Conservation (phyloP, 2,888 invertebrate species). For the Chrysolina americana region DNA sequence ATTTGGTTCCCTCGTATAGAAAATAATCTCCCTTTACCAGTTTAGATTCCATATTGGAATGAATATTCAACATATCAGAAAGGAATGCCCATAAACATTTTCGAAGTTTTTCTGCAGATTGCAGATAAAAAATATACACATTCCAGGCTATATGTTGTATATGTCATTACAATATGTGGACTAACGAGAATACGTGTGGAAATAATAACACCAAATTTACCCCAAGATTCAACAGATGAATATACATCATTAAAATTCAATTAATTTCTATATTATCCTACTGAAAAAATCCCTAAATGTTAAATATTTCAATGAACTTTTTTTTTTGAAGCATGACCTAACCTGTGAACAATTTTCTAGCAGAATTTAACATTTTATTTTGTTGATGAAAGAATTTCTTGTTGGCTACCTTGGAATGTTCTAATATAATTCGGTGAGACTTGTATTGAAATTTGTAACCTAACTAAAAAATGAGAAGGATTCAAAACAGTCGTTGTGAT, state of each 20-base stretch:
- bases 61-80: conserved; percentile 20
- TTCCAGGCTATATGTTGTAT: conserved; percentile 18
- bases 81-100: neutral
- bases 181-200: conserved; percentile 4
- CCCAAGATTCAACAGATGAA: conserved; percentile 25
- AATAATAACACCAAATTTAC: conserved; percentile 35
- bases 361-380: neutral
- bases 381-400: neutral
- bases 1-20: conserved; percentile 62
- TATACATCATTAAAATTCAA: conserved; percentile 26
- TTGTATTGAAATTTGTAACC: neutral
- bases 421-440: neutral
- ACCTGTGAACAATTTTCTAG: conserved; percentile 23
- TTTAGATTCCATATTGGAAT: conserved; percentile 14
- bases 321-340: conserved; percentile 30
- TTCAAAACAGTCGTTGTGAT: conserved; percentile 31
- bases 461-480: neutral
- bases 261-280: conserved; percentile 37
- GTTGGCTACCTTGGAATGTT: conserved; percentile 17
- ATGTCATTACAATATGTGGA: conserved; percentile 1
- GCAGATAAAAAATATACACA: neutral
- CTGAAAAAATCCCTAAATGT: conserved; percentile 24
- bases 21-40: conserved; percentile 30
- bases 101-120: neutral
- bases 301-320: conserved; percentile 11